Percentiles rank a stretch among this genome's conserved stretches.
phyloP scores from a whole-genome alignment of 2,113 vertebrate genomes.

The Callaeas wilsoni region DNA sequence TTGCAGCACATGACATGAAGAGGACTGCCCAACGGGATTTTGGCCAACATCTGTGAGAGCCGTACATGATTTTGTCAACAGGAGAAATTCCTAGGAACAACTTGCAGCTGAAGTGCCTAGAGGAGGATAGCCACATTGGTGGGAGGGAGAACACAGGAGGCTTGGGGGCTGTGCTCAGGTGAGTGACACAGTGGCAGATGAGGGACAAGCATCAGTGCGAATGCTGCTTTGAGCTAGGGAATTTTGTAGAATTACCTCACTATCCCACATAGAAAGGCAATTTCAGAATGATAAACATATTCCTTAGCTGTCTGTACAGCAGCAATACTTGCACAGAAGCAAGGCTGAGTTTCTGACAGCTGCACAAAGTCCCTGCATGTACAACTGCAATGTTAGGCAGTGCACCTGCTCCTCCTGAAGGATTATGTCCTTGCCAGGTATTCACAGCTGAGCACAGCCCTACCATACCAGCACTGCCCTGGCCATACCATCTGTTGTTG shows the following conservation, averaged over 20 bases:
- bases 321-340: not conserved
- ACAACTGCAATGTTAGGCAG: rapidly evolving
- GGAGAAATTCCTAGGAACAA: not conserved
- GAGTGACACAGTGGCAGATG: not conserved
- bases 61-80: not conserved
- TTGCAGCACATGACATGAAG: not conserved
- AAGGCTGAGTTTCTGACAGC: not conserved
- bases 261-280: not conserved
- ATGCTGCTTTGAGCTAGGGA: not conserved
- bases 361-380: not conserved
- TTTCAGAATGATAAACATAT: not conserved
- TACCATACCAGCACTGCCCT: not conserved
- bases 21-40: not conserved
- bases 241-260: not conserved
- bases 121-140: not conserved
- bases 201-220: not conserved
- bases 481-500: not conserved
- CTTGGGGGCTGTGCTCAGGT: not conserved
- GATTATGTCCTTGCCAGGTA: not conserved
- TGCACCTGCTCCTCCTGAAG: not conserved
- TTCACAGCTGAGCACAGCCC: not conserved
- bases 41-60: not conserved
- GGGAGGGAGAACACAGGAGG: not conserved
- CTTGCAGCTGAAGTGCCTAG: not conserved
- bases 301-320: not conserved